These are phyloP conservation scores for Iphiclides podalirius DNA, from an alignment of 2,888 invertebrate species.

Conservation along the genomic window DNA sequence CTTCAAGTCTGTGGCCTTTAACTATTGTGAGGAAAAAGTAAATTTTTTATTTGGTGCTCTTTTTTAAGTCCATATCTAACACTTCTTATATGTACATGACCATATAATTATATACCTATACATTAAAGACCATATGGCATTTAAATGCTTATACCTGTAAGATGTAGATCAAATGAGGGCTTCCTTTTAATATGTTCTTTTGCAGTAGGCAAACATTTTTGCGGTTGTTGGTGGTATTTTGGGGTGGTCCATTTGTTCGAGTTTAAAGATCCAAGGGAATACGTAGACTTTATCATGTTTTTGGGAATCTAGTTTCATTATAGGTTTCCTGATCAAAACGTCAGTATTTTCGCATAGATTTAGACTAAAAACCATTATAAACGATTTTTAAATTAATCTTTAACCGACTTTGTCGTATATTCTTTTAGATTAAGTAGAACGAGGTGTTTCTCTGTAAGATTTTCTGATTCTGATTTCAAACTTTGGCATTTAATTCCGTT, in stretches of 20 bases:
- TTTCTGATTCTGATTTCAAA: no score
- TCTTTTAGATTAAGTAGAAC: neutral
- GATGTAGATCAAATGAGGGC: neutral
- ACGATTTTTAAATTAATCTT: neutral
- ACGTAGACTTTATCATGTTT: no score
- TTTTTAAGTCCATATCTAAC: no score
- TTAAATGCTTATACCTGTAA: constrained; percentile 5
- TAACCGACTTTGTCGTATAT: neutral
- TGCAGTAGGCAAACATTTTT: neutral
- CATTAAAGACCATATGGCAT: constrained; percentile 26
- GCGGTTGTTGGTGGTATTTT: neutral
- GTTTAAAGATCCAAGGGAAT: no score
- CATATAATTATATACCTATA: no score
- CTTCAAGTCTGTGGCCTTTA: neutral
- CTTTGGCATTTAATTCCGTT: constrained; percentile 4
- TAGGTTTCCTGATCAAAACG: no score
- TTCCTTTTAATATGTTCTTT: neutral
- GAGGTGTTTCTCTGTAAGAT: neutral
- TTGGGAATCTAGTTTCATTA: no score
- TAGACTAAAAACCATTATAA: no score
- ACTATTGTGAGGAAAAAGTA: constrained; percentile 8
- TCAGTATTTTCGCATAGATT: no score
- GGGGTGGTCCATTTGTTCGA: no score
- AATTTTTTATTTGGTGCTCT: constrained; percentile 15
- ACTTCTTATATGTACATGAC: no score